These are phyloP conservation scores for Gymnobelideus leadbeateri DNA, from an alignment of 2,113 vertebrate genomes.

Conservation along the genomic window DNA sequence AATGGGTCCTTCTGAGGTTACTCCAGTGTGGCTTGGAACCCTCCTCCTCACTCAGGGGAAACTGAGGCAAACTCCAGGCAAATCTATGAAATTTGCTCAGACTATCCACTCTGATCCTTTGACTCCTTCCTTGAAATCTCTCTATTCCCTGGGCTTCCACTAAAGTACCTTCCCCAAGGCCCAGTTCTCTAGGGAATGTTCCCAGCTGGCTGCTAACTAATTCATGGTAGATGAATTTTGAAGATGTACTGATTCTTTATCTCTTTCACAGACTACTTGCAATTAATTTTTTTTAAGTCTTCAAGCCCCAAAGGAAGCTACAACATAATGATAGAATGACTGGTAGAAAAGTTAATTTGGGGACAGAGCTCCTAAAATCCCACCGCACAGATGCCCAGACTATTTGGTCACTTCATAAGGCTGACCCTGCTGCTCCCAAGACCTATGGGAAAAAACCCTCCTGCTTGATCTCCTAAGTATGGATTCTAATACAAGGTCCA, in stretches of 20 bases:
- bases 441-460: background rate
- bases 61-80: background rate
- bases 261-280: background rate
- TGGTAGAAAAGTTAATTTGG: background rate
- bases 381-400: background rate
- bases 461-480: background rate
- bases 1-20: background rate
- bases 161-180: background rate
- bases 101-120: background rate
- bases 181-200: background rate
- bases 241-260: background rate
- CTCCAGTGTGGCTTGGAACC: background rate
- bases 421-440: background rate
- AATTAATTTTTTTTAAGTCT: background rate
- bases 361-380: background rate
- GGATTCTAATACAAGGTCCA: background rate
- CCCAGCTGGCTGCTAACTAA: background rate
- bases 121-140: background rate
- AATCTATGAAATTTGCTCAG: background rate
- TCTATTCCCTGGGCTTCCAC: background rate
- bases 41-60: background rate
- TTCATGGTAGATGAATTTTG: background rate
- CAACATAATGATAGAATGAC: background rate
- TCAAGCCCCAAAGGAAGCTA: background rate
- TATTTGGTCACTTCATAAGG: background rate